These are phyloP conservation scores for Acanthococcus lagerstroemiae DNA, from an alignment of 2,888 invertebrate species.

Conservation along the genomic window DNA sequence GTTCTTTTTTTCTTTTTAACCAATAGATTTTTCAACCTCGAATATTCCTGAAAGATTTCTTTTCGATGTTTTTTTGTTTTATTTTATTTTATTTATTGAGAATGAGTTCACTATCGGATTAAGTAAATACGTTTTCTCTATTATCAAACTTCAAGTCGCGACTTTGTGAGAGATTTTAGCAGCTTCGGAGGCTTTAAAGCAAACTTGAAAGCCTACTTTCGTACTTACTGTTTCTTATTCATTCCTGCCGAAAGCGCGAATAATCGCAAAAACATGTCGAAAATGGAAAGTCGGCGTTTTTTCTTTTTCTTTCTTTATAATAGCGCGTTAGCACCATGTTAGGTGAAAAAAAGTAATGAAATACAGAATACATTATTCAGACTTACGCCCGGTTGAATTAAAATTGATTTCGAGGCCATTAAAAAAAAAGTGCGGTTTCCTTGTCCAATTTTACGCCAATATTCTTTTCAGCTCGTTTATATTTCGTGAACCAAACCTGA, in stretches of 20 bases:
- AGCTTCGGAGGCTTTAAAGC: neutral
- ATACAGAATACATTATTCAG: neutral
- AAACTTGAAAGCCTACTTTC: slow-evolving; percentile 5
- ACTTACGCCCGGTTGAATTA: neutral
- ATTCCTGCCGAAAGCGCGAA: neutral
- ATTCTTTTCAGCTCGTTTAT: no score
- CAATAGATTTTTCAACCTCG: neutral
- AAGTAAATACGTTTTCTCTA: slow-evolving; percentile 5
- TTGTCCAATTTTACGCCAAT: no score
- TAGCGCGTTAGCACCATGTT: neutral
- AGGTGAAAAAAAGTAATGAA: neutral
- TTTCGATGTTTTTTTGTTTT: neutral
- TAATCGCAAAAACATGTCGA: slow-evolving; percentile 4
- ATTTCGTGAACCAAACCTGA: no score
- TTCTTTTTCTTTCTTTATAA: slow-evolving; percentile 6
- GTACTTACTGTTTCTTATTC: neutral
- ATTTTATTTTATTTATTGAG: no score
- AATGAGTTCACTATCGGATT: neutral
- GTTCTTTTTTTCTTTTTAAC: neutral
- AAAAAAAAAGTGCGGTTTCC: no score
- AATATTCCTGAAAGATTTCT: neutral
- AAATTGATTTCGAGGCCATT: neutral
- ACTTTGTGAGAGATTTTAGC: slow-evolving; percentile 1
- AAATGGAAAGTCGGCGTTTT: neutral
- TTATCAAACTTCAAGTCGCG: neutral